phyloP scores from a whole-genome alignment of 2,888 invertebrate species.

The Bhutanitis thaidina region DNA sequence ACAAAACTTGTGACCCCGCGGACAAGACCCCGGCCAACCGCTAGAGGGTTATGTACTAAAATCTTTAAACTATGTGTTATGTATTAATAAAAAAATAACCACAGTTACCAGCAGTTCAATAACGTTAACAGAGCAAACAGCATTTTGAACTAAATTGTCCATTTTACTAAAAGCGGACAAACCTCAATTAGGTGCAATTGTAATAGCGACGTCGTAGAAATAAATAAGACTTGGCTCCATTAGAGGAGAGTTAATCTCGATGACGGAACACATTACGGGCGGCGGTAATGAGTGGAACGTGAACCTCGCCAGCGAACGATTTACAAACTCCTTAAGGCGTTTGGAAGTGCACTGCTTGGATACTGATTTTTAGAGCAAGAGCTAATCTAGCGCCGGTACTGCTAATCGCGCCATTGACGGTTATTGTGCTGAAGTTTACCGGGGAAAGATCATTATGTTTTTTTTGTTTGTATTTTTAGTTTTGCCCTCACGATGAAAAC shows the following conservation, averaged over 20 bases:
- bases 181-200: constrained; percentile 73
- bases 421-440: not conserved
- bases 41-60: too few species aligned
- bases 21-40: too few species aligned
- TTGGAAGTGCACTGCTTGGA: constrained; percentile 32
- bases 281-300: constrained; percentile 69
- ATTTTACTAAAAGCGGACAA: constrained; percentile 75
- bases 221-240: constrained; percentile 62
- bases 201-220: constrained; percentile 70
- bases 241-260: constrained; percentile 74
- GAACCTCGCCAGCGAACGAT: constrained; percentile 60
- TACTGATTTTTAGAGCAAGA: constrained; percentile 12
- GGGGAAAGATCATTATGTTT: too few species aligned
- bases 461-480: too few species aligned
- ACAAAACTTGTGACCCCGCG: too few species aligned
- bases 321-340: constrained; percentile 69
- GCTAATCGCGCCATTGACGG: not conserved
- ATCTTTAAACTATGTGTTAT: too few species aligned
- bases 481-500: too few species aligned
- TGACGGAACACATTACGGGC: constrained; percentile 74
- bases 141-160: constrained; percentile 67
- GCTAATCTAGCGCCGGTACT: not conserved
- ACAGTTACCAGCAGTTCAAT: constrained; percentile 28
- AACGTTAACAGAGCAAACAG: constrained; percentile 46
- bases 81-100: not conserved